Conservation (phyloP, 2,797 vertebrate genomes). For the Rousettus madagascariensis region DNA sequence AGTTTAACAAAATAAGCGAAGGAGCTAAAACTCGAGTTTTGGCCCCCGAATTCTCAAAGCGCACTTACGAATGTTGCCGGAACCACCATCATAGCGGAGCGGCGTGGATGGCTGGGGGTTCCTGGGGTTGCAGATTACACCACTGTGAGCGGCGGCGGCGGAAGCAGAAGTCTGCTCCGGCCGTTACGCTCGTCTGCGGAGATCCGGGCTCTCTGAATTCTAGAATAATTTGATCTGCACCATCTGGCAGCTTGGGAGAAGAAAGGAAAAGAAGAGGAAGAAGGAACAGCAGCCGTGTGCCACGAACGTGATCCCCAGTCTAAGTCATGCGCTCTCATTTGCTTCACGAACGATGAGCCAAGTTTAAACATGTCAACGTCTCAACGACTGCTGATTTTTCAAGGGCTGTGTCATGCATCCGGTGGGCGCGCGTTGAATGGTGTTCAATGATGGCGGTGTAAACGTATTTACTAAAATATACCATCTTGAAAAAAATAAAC, state of each 20-base stretch:
- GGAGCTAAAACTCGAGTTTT: conserved; percentile 26
- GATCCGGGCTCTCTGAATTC: conserved; percentile 78
- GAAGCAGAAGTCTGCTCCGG: conserved; percentile 36
- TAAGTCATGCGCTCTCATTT: conserved; percentile 53
- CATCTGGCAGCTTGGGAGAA: conserved; percentile 81
- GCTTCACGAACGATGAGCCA: conserved; percentile 58
- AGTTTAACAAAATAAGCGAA: not conserved
- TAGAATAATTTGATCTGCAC: conserved; percentile 82
- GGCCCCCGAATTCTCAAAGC: conserved; percentile 59
- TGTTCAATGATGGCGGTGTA: conserved; percentile 46
- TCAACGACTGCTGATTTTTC: conserved; percentile 66
- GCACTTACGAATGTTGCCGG: not conserved
- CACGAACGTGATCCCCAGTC: conserved; percentile 69
- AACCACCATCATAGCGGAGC: conserved; percentile 46
- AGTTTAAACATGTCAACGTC: conserved; percentile 71
- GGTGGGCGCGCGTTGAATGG: conserved; percentile 26
- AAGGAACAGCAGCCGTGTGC: conserved; percentile 66
- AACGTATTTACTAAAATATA: conserved; percentile 69
- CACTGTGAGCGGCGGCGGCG: conserved; percentile 45
- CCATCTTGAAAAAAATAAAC: conserved; percentile 52
- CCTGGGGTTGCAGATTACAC: conserved; percentile 69
- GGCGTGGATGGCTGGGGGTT: conserved; percentile 29
- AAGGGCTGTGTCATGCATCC: conserved; percentile 49
- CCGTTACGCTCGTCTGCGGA: conserved; percentile 80
- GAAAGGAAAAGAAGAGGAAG: conserved; percentile 48